These are phyloP conservation scores for Acrobasis consociella DNA, from an alignment of 2,888 invertebrate genomes.

Conservation along the genomic window DNA sequence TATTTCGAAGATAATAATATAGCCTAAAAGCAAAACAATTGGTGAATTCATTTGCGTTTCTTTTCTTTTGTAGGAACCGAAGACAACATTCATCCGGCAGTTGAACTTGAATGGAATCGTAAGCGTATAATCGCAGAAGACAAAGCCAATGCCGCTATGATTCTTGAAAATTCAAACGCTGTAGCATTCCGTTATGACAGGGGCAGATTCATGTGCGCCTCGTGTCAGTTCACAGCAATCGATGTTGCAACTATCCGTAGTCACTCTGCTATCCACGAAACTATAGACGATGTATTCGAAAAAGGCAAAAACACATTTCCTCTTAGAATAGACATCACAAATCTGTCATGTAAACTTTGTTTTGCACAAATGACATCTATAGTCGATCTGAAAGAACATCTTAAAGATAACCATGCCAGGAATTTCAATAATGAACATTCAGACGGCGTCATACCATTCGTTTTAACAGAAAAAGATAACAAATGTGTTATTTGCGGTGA, in stretches of 20 bases:
- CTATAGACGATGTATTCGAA: slow-evolving; percentile 50
- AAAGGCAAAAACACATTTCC: slow-evolving; percentile 49
- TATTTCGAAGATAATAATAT: slow-evolving; percentile 29
- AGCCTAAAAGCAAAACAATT: slow-evolving; percentile 20
- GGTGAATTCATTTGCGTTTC: slow-evolving; percentile 33
- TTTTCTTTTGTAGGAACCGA: slow-evolving; percentile 58
- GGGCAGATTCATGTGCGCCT: slow-evolving; percentile 64
- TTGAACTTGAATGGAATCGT: slow-evolving; percentile 53
- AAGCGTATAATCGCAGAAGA: slow-evolving; percentile 48
- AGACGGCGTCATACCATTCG: slow-evolving; percentile 61
- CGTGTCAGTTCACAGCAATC: slow-evolving; percentile 48
- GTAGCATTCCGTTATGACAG: slow-evolving; percentile 60
- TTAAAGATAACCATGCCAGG: slow-evolving; percentile 45
- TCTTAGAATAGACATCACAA: slow-evolving; percentile 58
- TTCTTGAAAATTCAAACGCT: slow-evolving; percentile 61
- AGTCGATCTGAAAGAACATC: slow-evolving; percentile 51
- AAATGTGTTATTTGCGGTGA: slow-evolving; percentile 54
- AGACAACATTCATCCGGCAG: slow-evolving; percentile 32
- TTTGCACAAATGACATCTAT: slow-evolving; percentile 29
- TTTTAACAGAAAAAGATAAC: slow-evolving; percentile 50
- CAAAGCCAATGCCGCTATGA: slow-evolving; percentile 57
- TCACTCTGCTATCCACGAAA: slow-evolving; percentile 47
- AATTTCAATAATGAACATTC: slow-evolving; percentile 40
- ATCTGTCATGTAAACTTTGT: slow-evolving; percentile 54
- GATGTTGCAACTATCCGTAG: slow-evolving; percentile 48